A percentile compares a stretch with the other conserved stretches of the same genome.
Evolutionary conservation across 2,113 vertebrate species (phyloP).

Genomic region (Pyxicephalus adspersus): DNA sequence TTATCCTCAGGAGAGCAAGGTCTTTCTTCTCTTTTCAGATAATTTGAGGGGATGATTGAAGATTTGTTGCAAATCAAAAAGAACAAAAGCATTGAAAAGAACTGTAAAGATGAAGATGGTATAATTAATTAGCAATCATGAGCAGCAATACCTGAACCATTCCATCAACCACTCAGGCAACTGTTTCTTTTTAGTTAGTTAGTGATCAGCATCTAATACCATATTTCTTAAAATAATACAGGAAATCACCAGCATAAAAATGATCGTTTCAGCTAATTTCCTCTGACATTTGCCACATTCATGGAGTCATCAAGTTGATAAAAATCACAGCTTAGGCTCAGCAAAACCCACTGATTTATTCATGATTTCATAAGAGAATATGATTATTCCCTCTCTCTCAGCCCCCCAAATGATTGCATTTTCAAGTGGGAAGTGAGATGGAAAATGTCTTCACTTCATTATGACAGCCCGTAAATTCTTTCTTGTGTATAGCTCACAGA

Average conservation of each 20-base stretch:
- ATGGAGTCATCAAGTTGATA: constrained; percentile 21
- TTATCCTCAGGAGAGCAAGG: neutral
- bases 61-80: neutral
- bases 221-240: neutral
- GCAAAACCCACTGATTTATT: constrained; percentile 20
- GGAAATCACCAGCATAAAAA: constrained; percentile 6
- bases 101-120: neutral
- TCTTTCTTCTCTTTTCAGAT: neutral
- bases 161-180: neutral
- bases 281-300: constrained; percentile 7
- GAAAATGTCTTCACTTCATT: constrained; percentile 14
- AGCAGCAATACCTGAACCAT: too few species aligned
- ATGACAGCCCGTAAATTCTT: neutral
- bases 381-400: constrained; percentile 18
- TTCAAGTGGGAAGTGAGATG: constrained; percentile 21
- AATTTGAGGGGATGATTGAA: neutral
- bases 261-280: constrained; percentile 5
- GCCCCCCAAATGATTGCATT: constrained; percentile 11
- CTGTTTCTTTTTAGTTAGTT: too few species aligned
- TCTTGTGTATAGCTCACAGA: neutral
- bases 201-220: neutral
- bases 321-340: neutral
- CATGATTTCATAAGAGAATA: constrained; percentile 32
- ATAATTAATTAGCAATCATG: too few species aligned
- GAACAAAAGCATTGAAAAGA: neutral